Evolutionary conservation across 2,797 vertebrate species (phyloP).

Genomic region (Coilia nasus): DNA sequence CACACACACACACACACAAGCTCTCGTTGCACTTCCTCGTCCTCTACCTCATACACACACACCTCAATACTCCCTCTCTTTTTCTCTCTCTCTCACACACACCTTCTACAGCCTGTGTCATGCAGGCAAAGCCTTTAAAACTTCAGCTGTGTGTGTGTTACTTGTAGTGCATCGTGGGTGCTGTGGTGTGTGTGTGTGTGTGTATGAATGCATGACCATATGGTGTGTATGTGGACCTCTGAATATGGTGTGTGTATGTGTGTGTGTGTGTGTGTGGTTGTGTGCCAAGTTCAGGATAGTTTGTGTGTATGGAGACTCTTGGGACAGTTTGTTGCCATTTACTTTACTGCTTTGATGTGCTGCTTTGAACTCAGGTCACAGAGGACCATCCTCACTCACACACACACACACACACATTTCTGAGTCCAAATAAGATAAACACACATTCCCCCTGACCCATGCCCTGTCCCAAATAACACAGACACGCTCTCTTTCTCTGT

Average conservation of each 20-base stretch:
- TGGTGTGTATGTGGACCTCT: constrained; percentile 53
- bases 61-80: background rate
- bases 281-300: background rate
- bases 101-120: background rate
- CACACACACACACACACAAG: background rate
- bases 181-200: constrained; percentile 66
- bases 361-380: background rate
- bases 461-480: background rate
- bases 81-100: background rate
- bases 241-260: constrained; percentile 64
- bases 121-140: no score
- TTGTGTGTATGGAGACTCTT: background rate
- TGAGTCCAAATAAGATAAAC: background rate
- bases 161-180: background rate
- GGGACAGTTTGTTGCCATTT: background rate
- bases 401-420: constrained; percentile 2
- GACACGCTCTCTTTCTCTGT: no score
- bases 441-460: background rate
- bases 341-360: constrained; percentile 13
- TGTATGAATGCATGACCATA: no score
- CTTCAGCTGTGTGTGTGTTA: background rate
- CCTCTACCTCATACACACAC: constrained; percentile 10
- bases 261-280: background rate
- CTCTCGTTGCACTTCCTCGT: background rate
- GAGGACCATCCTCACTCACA: background rate